phyloP scores from a whole-genome alignment of 2,888 invertebrate genomes.

The Sarcophaga rosellei region DNA sequence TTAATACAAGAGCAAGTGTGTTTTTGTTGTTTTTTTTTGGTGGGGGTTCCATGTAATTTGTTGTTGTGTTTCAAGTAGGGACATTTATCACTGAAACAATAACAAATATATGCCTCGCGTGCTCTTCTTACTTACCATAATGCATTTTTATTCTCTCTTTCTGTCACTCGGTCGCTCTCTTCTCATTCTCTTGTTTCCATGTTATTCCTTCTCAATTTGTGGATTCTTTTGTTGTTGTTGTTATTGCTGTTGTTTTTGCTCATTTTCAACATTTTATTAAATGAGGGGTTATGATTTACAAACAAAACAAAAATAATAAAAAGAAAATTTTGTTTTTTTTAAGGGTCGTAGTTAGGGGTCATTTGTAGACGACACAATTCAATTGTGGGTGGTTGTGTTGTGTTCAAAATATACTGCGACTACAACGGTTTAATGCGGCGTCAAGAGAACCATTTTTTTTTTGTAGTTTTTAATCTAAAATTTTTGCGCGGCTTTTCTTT shows the following conservation, averaged over 20 bases:
- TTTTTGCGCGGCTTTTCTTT: conserved; percentile 51
- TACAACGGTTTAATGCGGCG: neutral
- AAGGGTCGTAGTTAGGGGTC: conserved; percentile 59
- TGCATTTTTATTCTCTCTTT: conserved; percentile 15
- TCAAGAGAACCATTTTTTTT: neutral
- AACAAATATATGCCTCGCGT: conserved; percentile 38
- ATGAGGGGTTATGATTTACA: conserved; percentile 42
- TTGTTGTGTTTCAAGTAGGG: conserved; percentile 42
- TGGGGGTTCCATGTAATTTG: neutral
- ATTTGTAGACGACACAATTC: conserved; percentile 19
- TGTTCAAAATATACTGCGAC: conserved; percentile 13
- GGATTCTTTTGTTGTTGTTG: conserved; percentile 26
- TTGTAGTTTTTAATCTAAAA: conserved; percentile 19
- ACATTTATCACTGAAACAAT: conserved; percentile 59
- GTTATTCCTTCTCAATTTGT: neutral
- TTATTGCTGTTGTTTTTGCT: conserved; percentile 4
- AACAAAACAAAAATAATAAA: conserved; percentile 35
- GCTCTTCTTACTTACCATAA: neutral
- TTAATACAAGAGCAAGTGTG: conserved; percentile 14
- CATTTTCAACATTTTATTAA: conserved; percentile 33
- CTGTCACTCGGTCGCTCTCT: neutral
- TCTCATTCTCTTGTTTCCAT: neutral
- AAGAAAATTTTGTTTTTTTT: neutral
- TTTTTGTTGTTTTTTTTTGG: neutral
- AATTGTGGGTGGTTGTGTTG: conserved; percentile 33